phyloP scores from a whole-genome alignment of 2,113 vertebrate species.

The Bagarius yarrelli region DNA sequence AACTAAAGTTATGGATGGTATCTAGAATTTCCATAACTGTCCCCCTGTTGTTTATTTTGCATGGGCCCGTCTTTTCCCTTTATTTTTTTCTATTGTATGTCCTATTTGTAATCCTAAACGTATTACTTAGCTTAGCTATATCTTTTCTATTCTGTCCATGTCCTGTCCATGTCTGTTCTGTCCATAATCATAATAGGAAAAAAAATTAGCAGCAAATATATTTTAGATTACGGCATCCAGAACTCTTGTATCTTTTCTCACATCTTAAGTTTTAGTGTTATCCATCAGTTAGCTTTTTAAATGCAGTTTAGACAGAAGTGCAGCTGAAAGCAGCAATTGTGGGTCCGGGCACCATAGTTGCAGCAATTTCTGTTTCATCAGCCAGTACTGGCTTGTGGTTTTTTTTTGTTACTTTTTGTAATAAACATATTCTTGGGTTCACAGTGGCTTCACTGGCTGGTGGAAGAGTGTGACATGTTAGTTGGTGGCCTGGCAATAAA shows the following conservation, averaged over 20 bases:
- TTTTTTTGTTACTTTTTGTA: too few species aligned
- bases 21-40: too few species aligned
- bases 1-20: too few species aligned
- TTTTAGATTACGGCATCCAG: not conserved
- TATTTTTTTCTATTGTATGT: not conserved
- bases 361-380: not conserved
- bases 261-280: not conserved
- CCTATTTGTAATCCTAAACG: not conserved
- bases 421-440: too few species aligned
- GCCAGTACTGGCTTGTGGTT: not conserved
- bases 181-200: too few species aligned
- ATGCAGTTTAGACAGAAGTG: not conserved
- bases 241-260: not conserved
- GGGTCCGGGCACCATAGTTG: not conserved
- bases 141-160: not conserved
- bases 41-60: not conserved
- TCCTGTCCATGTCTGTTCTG: not conserved
- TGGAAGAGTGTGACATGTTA: too few species aligned
- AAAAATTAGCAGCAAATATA: too few species aligned
- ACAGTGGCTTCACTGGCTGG: too few species aligned
- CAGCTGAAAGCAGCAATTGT: not conserved
- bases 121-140: not conserved
- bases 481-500: too few species aligned
- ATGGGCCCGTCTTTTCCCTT: not conserved
- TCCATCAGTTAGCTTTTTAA: not conserved